Conservation (phyloP, 2,888 invertebrate species). For the Tiphia femorata region DNA sequence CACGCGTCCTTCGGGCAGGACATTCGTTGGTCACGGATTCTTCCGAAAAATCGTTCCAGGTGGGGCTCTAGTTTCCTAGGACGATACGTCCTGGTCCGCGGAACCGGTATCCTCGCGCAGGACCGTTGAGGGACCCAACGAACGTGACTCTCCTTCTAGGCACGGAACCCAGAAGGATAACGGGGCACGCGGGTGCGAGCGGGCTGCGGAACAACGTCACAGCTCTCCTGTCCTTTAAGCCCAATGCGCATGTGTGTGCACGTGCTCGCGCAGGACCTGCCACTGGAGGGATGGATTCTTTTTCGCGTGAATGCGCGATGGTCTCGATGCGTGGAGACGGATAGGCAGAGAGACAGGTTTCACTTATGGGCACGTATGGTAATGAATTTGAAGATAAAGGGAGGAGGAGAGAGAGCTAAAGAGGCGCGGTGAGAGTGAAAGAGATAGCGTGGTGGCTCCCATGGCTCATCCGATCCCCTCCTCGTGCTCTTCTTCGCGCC, state of each 20-base stretch:
- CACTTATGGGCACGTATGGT: conserved; percentile 62
- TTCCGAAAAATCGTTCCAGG: too few species aligned
- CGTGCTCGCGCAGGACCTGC: conserved; percentile 21
- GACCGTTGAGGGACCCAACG: conserved; percentile 61
- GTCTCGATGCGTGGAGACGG: too few species aligned
- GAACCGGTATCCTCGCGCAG: conserved; percentile 67
- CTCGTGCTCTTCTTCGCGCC: conserved; percentile 9
- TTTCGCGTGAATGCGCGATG: too few species aligned
- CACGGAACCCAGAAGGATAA: too few species aligned
- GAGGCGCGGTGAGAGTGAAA: conserved; percentile 6
- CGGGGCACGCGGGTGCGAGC: conserved; percentile 35
- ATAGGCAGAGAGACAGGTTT: conserved; percentile 61
- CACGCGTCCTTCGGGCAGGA: too few species aligned
- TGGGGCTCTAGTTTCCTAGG: conserved; percentile 35
- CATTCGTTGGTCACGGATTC: too few species aligned
- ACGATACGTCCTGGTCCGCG: conserved; percentile 62
- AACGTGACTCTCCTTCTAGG: conserved; percentile 32
- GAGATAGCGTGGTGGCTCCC: conserved; percentile 15
- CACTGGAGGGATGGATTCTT: conserved; percentile 44
- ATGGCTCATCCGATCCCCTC: conserved; percentile 7
- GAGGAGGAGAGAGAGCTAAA: conserved; percentile 6
- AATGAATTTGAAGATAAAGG: conserved; percentile 42
- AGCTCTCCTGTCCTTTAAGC: too few species aligned
- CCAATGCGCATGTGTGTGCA: conserved; percentile 39
- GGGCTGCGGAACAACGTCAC: conserved; percentile 28